phyloP scores from a whole-genome alignment of 2,888 invertebrate genomes.

The Fragum fragum region DNA sequence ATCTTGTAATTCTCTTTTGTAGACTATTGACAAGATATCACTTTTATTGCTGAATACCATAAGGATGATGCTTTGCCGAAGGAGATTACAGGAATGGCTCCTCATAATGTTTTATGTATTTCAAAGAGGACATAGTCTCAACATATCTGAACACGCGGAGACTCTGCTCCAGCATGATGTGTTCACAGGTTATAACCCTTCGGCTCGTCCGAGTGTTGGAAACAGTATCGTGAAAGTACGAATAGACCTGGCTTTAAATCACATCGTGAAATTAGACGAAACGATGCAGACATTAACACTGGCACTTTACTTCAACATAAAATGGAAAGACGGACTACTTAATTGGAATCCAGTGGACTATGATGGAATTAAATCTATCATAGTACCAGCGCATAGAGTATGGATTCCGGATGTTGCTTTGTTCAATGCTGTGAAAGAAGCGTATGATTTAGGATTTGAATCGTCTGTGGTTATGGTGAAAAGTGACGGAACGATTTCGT shows the following conservation, averaged over 20 bases:
- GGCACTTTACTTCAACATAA: neutral
- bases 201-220: neutral
- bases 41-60: neutral
- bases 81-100: neutral
- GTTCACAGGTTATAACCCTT: neutral
- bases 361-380: slow-evolving; percentile 22
- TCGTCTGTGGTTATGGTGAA: neutral
- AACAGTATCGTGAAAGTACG: neutral
- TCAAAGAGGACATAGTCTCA: neutral
- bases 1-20: neutral
- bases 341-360: slow-evolving; percentile 30
- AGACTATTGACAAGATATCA: neutral
- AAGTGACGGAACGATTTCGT: neutral
- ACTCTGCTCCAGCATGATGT: neutral
- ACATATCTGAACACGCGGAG: neutral
- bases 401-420: slow-evolving; percentile 32
- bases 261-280: slow-evolving; percentile 4
- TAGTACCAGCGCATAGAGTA: slow-evolving; percentile 20
- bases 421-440: slow-evolving; percentile 6
- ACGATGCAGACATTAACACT: neutral
- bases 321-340: slow-evolving; percentile 33
- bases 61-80: neutral
- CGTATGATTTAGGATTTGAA: neutral
- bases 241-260: neutral
- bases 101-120: neutral